Conservation (phyloP, 2,888 invertebrate species). For the Cyaniris semiargus region DNA sequence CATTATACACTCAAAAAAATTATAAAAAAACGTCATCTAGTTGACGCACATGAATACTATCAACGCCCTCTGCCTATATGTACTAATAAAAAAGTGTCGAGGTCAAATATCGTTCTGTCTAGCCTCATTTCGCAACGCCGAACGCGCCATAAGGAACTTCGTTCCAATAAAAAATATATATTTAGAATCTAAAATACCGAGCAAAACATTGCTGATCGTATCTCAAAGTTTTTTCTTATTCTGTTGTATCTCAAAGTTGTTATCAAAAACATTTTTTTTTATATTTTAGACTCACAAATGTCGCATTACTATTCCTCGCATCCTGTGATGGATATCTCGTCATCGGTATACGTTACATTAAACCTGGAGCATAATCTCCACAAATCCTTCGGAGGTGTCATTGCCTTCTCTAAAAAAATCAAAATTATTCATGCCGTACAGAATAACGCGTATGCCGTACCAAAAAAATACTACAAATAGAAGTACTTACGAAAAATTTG, state of each 20-base stretch:
- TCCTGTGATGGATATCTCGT: slow-evolving; percentile 14
- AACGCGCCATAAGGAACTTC: too few species aligned
- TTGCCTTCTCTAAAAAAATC: neutral
- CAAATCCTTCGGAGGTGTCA: slow-evolving; percentile 10
- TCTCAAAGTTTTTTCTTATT: neutral
- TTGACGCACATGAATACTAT: too few species aligned
- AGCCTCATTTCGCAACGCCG: too few species aligned
- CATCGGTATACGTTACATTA: slow-evolving; percentile 14
- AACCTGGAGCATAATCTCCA: neutral
- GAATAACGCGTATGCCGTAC: neutral
- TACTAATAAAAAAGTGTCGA: too few species aligned
- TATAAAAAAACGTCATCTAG: too few species aligned
- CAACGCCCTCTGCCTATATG: too few species aligned
- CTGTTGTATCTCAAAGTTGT: neutral
- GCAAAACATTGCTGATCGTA: neutral
- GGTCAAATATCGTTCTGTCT: too few species aligned
- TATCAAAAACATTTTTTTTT: neutral
- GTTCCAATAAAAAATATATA: too few species aligned
- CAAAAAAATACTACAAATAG: slow-evolving; percentile 19
- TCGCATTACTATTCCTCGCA: neutral
- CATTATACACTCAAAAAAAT: too few species aligned
- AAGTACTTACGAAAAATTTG: slow-evolving; percentile 1
- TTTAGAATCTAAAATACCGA: neutral
- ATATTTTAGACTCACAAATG: neutral
- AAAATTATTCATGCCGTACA: slow-evolving; percentile 7